Percentiles rank a stretch among this genome's conserved stretches.
Conservation (phyloP, 1,140 invertebrate genomes). For the Drosophila pachea region DNA sequence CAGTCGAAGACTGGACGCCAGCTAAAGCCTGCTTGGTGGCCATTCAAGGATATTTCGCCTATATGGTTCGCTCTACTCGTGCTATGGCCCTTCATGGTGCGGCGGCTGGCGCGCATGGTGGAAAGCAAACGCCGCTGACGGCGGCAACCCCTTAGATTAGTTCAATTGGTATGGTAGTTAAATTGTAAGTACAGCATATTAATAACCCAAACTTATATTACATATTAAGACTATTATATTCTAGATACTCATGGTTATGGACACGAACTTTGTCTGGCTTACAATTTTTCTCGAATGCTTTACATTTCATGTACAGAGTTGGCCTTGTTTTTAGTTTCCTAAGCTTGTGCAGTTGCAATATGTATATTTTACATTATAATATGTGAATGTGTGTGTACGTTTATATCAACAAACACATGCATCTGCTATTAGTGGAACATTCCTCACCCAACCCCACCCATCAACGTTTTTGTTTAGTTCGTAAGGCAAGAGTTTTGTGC, state of each 20-base stretch:
- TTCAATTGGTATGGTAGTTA: constrained; percentile 51
- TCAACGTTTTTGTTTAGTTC: constrained; percentile 53
- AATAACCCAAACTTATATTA: too few species aligned
- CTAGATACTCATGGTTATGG: constrained; percentile 33
- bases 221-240: not conserved
- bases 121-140: constrained; percentile 61
- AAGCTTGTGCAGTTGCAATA: constrained; percentile 65
- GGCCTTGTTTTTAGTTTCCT: constrained; percentile 49
- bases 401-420: constrained; percentile 37
- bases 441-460: constrained; percentile 35
- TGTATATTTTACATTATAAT: constrained; percentile 34
- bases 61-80: constrained; percentile 81
- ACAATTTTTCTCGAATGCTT: constrained; percentile 38
- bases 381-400: constrained; percentile 32
- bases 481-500: constrained; percentile 52
- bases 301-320: constrained; percentile 64
- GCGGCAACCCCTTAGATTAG: not conserved
- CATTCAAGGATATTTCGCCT: constrained; percentile 80
- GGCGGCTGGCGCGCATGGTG: constrained; percentile 56
- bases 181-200: constrained; percentile 54
- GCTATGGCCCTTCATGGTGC: constrained; percentile 82
- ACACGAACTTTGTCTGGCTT: constrained; percentile 25
- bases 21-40: constrained; percentile 80
- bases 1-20: constrained; percentile 15
- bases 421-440: constrained; percentile 43